Conservation (phyloP, 2,113 vertebrate genomes). For the Mesembrinibis cayennensis region DNA sequence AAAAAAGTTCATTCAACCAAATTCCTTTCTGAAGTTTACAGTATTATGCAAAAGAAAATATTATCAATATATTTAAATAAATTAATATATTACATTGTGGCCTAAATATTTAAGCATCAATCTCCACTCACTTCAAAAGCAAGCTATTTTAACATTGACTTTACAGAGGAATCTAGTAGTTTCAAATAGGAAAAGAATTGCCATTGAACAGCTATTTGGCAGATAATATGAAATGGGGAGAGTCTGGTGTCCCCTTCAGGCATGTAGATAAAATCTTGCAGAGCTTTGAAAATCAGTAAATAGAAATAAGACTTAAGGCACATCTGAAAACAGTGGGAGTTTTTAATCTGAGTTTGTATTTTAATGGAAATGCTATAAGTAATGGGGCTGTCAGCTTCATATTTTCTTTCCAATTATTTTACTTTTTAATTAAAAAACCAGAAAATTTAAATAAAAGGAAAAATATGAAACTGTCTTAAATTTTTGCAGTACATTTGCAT, state of each 20-base stretch:
- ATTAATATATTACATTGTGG: neutral
- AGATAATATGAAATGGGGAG: rapidly evolving
- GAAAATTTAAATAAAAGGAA: neutral
- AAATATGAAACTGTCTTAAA: neutral
- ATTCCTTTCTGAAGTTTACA: neutral
- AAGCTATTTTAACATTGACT: neutral
- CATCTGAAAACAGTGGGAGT: neutral
- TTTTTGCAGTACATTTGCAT: neutral
- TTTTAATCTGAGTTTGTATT: neutral
- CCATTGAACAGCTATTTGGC: neutral
- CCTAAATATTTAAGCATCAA: neutral
- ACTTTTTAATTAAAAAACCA: neutral
- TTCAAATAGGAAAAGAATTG: neutral
- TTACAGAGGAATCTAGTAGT: neutral
- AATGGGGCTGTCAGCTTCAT: neutral
- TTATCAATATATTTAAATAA: neutral
- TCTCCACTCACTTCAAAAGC: neutral
- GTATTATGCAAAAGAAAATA: neutral
- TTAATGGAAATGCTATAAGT: neutral
- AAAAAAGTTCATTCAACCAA: neutral
- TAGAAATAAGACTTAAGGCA: neutral
- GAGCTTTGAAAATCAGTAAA: neutral
- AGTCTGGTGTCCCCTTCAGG: neutral
- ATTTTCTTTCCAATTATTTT: neutral
- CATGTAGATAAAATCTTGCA: neutral